Evolutionary conservation across 1,140 invertebrate species (phyloP).

Genomic region (Stegodyphus dumicola): DNA sequence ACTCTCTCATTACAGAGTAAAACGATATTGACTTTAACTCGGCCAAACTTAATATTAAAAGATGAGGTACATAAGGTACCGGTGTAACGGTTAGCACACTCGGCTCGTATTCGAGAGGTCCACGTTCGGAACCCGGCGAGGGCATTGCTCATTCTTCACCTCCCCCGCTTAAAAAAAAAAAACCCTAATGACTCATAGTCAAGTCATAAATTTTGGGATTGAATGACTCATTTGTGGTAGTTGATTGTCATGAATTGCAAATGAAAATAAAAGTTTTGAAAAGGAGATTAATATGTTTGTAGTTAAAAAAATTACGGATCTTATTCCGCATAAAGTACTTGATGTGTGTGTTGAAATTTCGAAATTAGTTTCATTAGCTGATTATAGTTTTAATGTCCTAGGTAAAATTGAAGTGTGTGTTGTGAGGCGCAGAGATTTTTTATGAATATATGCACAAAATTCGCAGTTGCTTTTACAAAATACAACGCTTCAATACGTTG

Average conservation of each 20-base stretch:
- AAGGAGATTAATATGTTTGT: background rate
- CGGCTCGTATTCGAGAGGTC: no score
- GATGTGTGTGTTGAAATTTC: background rate
- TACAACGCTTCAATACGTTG: background rate
- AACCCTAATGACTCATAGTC: no score
- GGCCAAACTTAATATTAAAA: no score
- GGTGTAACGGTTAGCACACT: no score
- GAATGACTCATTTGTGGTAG: background rate
- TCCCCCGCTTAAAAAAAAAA: no score
- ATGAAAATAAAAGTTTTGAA: background rate
- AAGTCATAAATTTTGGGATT: background rate
- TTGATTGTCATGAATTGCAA: background rate
- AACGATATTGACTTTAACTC: no score
- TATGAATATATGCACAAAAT: background rate
- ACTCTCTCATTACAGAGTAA: no score
- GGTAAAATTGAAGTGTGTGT: constrained; percentile 1
- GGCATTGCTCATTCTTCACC: no score
- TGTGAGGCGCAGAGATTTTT: background rate
- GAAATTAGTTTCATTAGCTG: background rate
- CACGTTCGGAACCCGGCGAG: no score
- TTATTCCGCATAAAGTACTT: background rate
- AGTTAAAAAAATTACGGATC: constrained; percentile 10
- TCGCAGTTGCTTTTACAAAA: background rate
- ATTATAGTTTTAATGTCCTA: constrained; percentile 2
- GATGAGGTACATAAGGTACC: no score